These are phyloP conservation scores for Aphaenogaster floridana DNA, from an alignment of 1,140 invertebrate species.

Conservation along the genomic window DNA sequence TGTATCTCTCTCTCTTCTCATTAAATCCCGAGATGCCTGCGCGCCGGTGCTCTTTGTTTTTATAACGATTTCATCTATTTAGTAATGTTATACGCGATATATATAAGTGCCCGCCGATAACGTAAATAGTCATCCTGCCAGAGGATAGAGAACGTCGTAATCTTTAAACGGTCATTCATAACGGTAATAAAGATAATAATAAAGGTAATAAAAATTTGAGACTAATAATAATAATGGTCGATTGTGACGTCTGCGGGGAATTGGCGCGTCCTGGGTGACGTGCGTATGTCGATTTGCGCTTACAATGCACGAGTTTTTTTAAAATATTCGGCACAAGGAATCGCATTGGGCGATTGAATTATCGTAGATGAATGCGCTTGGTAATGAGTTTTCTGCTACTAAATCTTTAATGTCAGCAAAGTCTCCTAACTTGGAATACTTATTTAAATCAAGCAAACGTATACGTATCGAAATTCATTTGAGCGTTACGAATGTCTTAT, in stretches of 20 bases:
- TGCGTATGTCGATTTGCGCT: slow-evolving; percentile 14
- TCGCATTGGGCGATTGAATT: slow-evolving; percentile 27
- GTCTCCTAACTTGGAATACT: not conserved
- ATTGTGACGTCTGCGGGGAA: slow-evolving; percentile 63
- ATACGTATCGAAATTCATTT: not conserved
- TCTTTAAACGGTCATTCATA: slow-evolving; percentile 70
- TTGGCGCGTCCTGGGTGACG: slow-evolving; percentile 54
- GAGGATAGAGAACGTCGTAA: slow-evolving; percentile 81
- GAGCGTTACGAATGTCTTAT: slow-evolving; percentile 9
- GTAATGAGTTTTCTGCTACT: not conserved
- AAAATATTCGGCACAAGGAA: slow-evolving; percentile 28
- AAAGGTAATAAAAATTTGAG: slow-evolving; percentile 64
- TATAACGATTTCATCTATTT: slow-evolving; percentile 75
- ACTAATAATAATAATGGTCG: slow-evolving; percentile 72
- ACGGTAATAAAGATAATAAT: slow-evolving; percentile 66
- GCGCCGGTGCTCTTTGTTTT: slow-evolving; percentile 72
- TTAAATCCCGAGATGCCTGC: slow-evolving; percentile 62
- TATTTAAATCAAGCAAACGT: slow-evolving; percentile 7
- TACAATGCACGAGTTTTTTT: not conserved
- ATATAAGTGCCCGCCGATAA: slow-evolving; percentile 57
- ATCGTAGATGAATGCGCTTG: not conserved
- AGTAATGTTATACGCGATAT: slow-evolving; percentile 44
- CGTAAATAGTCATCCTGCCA: slow-evolving; percentile 79
- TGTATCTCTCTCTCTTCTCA: slow-evolving; percentile 24
- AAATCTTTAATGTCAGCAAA: not conserved